Evolutionary conservation across 2,113 vertebrate species (phyloP), one percentile per base, ranked within the genome.

Genomic region (Cynoglossus semilaevis): DNA sequence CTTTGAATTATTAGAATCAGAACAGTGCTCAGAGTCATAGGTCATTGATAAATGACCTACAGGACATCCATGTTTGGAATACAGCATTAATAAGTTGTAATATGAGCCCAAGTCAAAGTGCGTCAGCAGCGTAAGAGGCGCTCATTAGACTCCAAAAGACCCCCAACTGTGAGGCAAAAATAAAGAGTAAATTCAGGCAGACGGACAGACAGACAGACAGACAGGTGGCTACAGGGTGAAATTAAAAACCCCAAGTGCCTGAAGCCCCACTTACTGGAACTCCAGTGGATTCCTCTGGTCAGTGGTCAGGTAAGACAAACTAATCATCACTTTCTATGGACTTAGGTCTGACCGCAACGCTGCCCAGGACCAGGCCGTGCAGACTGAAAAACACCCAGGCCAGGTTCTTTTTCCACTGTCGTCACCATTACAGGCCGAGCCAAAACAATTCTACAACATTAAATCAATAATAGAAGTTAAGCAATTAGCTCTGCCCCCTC

Each of bases 181-280:
- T 19, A 43, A 12, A 38, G 19, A 55, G 36, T 43, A 18, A 5
- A 41, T 51, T 22, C 35, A 11, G 8, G 51, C 22, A 29, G 22
- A 29, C 22, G 6, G 22, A 29, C 51, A 44, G 58, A 62, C 29
- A 65, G 61, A 65, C 19, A 67, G 61, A 65, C 34, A 64, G 61
- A 58, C 74, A 81, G 63, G 74, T 73, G 65, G 70, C 59, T 62
- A 37, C 53, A 38, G 38, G 9, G 37, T 62, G 57, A 80, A 83
- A 82, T 69, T 1, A 81, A 80, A 86, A 53, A 68, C 77, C 69
- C 72, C 81, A 62, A 64, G 62, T 45, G 74, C 72, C 76, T 74
- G 53, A 74, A 81, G 70, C 67, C 64, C 74, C 72, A 70, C 85
- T 86, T 86, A 82, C 85, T 87, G 87, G 85, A 88, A 86, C 76